Evolutionary conservation across 1,140 invertebrate genomes (phyloP).

Genomic region (Trinorchestia longiramus): DNA sequence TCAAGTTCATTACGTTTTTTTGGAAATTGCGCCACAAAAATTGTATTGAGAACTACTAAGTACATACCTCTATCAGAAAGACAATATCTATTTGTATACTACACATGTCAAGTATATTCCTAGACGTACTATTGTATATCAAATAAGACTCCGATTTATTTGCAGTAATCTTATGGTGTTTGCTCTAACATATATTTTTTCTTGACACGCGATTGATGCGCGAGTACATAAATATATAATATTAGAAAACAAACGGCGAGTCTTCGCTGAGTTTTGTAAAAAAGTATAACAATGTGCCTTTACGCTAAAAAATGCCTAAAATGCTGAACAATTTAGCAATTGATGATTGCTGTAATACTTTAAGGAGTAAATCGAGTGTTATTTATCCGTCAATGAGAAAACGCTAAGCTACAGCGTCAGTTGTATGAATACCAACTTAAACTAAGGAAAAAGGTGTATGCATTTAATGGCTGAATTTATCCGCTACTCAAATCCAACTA

Average conservation of each 20-base stretch:
- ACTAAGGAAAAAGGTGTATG: not conserved
- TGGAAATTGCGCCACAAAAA: too few relatives aligned
- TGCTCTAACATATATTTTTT: not conserved
- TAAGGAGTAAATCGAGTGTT: not conserved
- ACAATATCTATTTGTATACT: too few relatives aligned
- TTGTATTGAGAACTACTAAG: too few relatives aligned
- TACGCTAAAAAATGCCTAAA: not conserved
- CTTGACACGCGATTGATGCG: not conserved
- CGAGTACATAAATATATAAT: not conserved
- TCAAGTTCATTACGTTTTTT: too few relatives aligned
- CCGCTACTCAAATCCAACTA: not conserved
- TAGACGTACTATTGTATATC: not conserved
- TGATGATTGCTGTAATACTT: not conserved
- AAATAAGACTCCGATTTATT: not conserved
- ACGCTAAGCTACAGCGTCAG: not conserved
- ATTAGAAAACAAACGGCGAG: not conserved
- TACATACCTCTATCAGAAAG: too few relatives aligned
- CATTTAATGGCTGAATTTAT: not conserved
- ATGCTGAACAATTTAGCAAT: not conserved
- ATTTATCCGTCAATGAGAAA: not conserved
- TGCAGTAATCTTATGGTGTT: not conserved
- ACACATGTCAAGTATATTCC: too few relatives aligned
- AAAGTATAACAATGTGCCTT: not conserved
- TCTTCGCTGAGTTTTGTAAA: not conserved
- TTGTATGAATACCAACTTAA: not conserved